Evolutionary conservation across 2,797 vertebrate species (phyloP).

Genomic region (Clarias laeviceps): DNA sequence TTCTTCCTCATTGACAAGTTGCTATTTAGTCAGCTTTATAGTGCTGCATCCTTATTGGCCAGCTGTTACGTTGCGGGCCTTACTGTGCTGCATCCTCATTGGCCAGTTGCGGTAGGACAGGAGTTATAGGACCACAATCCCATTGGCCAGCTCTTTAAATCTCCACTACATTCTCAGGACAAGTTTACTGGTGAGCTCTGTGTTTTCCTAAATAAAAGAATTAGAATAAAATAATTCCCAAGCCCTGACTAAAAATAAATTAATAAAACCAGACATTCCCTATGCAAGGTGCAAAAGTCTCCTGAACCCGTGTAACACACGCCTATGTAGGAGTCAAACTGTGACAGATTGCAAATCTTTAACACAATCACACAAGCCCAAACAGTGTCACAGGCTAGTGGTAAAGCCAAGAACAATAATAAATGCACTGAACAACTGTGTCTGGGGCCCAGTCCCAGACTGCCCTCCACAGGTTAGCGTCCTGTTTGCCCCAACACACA

Average conservation of each 20-base stretch:
- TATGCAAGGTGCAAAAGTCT: background rate
- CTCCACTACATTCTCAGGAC: too few species aligned
- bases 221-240: background rate
- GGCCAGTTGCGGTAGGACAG: too few species aligned
- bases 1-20: too few species aligned
- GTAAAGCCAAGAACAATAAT: conserved; percentile 33
- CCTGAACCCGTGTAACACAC: background rate
- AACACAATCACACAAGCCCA: conserved; percentile 21
- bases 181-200: too few species aligned
- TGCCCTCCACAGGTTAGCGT: conserved; percentile 19
- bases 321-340: conserved; percentile 20
- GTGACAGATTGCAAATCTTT: conserved; percentile 32
- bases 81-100: too few species aligned
- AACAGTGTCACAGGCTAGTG: conserved; percentile 2
- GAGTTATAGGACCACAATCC: too few species aligned
- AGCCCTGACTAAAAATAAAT: background rate
- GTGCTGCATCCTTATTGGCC: too few species aligned
- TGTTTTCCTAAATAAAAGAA: too few species aligned
- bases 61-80: too few species aligned
- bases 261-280: background rate
- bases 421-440: background rate
- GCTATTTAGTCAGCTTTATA: too few species aligned
- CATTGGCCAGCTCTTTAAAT: too few species aligned
- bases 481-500: background rate
- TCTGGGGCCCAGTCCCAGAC: background rate